Percentiles rank a stretch among this genome's conserved stretches.
phyloP scores from a whole-genome alignment of 2,797 vertebrate species.

The Karalla daura region DNA sequence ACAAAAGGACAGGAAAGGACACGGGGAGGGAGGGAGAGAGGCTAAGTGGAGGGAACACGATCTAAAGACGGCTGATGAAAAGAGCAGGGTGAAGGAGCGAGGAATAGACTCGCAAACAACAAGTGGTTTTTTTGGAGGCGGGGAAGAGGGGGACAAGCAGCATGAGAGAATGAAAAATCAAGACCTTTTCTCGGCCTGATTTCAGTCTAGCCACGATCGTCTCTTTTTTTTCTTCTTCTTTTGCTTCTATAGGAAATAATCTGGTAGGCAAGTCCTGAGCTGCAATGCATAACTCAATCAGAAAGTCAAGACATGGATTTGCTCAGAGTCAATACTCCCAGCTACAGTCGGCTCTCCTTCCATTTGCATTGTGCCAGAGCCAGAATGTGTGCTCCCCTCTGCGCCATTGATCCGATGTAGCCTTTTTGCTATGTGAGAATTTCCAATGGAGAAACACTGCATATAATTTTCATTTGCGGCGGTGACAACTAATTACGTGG shows the following conservation, averaged over 20 bases:
- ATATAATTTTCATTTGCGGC: constrained; percentile 36
- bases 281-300: constrained; percentile 45
- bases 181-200: background rate
- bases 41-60: constrained; percentile 31
- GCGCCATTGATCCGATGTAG: constrained; percentile 53
- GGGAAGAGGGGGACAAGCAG: constrained; percentile 29
- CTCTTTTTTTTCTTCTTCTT: background rate
- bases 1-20: constrained; percentile 36
- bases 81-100: constrained; percentile 11
- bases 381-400: constrained; percentile 26
- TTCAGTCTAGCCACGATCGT: constrained; percentile 27
- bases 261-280: constrained; percentile 16
- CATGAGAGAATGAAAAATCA: too few relatives aligned
- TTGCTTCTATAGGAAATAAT: constrained; percentile 45
- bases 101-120: constrained; percentile 19
- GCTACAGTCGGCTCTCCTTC: constrained; percentile 44
- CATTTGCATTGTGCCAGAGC: constrained; percentile 50
- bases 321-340: constrained; percentile 51
- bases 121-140: too few relatives aligned
- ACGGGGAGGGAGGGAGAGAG: constrained; percentile 6
- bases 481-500: constrained; percentile 18
- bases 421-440: constrained; percentile 23
- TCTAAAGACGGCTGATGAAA: constrained; percentile 31
- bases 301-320: constrained; percentile 57
- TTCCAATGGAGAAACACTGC: constrained; percentile 29